Evolutionary conservation across 2,888 invertebrate species (phyloP), one percentile per base, ranked within the genome.

Genomic region (Plagodis dolabraria): DNA sequence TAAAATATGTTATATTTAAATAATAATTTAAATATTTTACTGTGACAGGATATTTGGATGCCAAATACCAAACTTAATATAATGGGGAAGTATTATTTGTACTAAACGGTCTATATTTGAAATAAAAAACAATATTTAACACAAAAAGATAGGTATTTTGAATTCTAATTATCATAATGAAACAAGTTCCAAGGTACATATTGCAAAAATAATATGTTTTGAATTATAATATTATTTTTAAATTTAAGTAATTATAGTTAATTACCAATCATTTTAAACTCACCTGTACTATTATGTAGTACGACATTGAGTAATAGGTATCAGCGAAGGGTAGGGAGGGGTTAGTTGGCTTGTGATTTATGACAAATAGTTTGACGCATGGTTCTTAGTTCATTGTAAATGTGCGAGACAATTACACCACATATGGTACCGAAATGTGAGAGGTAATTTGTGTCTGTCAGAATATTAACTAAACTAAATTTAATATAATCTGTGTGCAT

Each of bases 241-340:
- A 49, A 10, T n/a, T 2, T 2, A 35, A 12, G 33, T 47, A 12
- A 35, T 86, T 79, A 83, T 77, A 87, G 86, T 44, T 88, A 89
- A 90, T 89, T 51, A 44, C 40, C 12, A 33, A 35, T 45, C 82
- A 64, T 89, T 89, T 89, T 87, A 79, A 83, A 82, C 83, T 89
- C 89, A 91, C 91, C 91, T 92, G 90, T 80, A 40, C 40, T 40
- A 10, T 22, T 40, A 40, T 40, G 68, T 69, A 38, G 6, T 5
- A 71, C 71, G 75, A 81, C 80, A 65, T 72, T 80, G 77, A 80
- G 66, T 77, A 70, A 77, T 79, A 68, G 34, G 12, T 51, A 51
- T 44, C 49, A 40, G 36, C 42, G 65, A 52, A 53, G 60, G 66
- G 64, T 65, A 58, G 52, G 57, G 65, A 60, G 57, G 65, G 63